Evolutionary conservation across 2,113 vertebrate species (phyloP).

Genomic region (Corapipo altera): DNA sequence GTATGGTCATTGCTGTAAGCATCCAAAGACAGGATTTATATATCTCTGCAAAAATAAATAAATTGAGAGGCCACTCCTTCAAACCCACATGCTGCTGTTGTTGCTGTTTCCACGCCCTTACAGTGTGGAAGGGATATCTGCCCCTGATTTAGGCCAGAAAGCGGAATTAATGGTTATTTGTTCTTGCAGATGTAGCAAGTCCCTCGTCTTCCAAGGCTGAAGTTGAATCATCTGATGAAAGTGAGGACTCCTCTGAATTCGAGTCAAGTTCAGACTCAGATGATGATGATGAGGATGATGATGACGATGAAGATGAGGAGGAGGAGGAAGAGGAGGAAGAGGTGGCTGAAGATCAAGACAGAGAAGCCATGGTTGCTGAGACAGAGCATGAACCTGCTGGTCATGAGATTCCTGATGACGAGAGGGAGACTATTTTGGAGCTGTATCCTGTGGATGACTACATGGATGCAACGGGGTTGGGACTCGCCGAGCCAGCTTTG

Average conservation of each 20-base stretch:
- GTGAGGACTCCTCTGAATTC: constrained; percentile 86
- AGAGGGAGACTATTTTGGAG: constrained; percentile 64
- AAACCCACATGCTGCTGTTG: not conserved
- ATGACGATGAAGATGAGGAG: constrained; percentile 50
- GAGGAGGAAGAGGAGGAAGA: constrained; percentile 66
- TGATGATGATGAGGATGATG: constrained; percentile 75
- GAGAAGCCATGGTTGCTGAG: constrained; percentile 28
- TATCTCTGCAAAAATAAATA: not conserved
- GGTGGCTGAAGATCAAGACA: constrained; percentile 45
- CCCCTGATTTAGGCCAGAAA: not conserved
- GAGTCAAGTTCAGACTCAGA: constrained; percentile 86
- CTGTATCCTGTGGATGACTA: constrained; percentile 52
- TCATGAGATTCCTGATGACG: constrained; percentile 13
- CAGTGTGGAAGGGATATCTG: not conserved
- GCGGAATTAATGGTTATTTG: not conserved
- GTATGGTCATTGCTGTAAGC: not conserved
- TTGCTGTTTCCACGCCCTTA: not conserved
- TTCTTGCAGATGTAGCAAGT: constrained; percentile 75
- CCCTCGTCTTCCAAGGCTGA: constrained; percentile 79
- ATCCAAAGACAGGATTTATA: not conserved
- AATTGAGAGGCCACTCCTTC: not conserved
- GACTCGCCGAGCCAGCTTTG: constrained; percentile 27
- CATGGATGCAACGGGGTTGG: constrained; percentile 44
- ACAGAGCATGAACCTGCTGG: not conserved
- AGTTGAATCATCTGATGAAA: constrained; percentile 81